phyloP scores from a whole-genome alignment of 2,113 vertebrate genomes.

The Paedocypris sp. region DNA sequence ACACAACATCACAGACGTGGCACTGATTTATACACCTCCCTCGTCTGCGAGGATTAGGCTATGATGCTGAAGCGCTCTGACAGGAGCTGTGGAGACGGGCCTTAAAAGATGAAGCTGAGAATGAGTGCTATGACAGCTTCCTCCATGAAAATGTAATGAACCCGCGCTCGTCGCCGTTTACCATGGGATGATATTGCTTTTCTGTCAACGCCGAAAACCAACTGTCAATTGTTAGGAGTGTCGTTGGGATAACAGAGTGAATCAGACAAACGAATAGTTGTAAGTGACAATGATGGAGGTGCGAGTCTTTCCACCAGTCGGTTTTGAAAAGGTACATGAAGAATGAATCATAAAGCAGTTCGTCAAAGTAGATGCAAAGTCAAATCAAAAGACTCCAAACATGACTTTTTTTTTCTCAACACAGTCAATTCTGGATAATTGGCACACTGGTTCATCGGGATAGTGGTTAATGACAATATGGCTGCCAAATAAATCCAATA shows the following conservation, averaged over 20 bases:
- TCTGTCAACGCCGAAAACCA: constrained; percentile 28
- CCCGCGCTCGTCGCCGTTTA: constrained; percentile 24
- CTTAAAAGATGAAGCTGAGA: not conserved
- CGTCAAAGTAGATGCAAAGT: not conserved
- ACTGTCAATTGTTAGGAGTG: constrained; percentile 25
- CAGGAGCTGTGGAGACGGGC: not conserved
- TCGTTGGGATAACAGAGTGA: not conserved
- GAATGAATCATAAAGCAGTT: not conserved
- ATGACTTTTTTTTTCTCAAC: not conserved
- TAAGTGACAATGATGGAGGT: constrained; percentile 5
- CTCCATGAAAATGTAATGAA: constrained; percentile 17
- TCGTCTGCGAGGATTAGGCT: not conserved
- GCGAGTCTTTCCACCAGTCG: not conserved
- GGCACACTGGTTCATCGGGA: too few relatives aligned
- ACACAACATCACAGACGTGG: not conserved
- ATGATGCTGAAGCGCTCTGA: constrained; percentile 11
- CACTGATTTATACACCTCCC: not conserved
- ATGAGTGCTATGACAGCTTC: constrained; percentile 12
- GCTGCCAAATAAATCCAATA: too few relatives aligned
- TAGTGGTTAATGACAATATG: too few relatives aligned
- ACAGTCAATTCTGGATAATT: too few relatives aligned
- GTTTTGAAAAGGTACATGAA: constrained; percentile 1
- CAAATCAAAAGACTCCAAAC: not conserved
- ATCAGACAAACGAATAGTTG: constrained; percentile 25
- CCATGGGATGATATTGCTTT: constrained; percentile 28